phyloP scores from a whole-genome alignment of 2,797 vertebrate species.

The Eurystomus glaucurus region DNA sequence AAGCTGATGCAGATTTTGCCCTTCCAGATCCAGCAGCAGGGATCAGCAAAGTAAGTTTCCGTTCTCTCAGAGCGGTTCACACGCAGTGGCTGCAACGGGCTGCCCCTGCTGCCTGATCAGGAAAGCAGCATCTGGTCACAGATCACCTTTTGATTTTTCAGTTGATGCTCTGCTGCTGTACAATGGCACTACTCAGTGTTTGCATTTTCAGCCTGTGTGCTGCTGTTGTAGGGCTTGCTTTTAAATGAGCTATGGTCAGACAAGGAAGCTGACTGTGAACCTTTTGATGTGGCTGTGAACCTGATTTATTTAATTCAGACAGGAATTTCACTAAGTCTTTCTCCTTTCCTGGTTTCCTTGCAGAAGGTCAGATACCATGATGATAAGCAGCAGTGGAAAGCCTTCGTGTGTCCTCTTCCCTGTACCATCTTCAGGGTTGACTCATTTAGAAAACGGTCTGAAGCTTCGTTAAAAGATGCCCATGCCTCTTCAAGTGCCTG shows the following conservation, averaged over 20 bases:
- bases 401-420: neutral
- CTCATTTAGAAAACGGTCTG: neutral
- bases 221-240: neutral
- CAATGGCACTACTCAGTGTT: neutral
- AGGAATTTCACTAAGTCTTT: neutral
- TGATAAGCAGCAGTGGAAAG: neutral
- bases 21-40: neutral
- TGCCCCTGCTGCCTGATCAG: neutral
- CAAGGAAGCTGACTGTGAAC: neutral
- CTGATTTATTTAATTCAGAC: neutral
- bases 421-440: neutral
- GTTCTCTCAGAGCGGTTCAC: neutral
- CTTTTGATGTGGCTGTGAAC: neutral
- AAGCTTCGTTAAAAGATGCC: neutral
- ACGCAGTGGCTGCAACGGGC: fast-evolving
- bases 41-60: neutral
- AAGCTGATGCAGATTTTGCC: neutral
- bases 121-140: neutral
- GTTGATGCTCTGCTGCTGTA: neutral
- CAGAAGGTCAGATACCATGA: neutral
- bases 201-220: neutral
- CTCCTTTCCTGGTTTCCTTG: neutral
- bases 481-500: neutral
- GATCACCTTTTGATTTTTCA: neutral
- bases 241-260: neutral